These are phyloP conservation scores for Pteronotus mesoamericanus DNA, from an alignment of 2,797 vertebrate species.

Conservation along the genomic window DNA sequence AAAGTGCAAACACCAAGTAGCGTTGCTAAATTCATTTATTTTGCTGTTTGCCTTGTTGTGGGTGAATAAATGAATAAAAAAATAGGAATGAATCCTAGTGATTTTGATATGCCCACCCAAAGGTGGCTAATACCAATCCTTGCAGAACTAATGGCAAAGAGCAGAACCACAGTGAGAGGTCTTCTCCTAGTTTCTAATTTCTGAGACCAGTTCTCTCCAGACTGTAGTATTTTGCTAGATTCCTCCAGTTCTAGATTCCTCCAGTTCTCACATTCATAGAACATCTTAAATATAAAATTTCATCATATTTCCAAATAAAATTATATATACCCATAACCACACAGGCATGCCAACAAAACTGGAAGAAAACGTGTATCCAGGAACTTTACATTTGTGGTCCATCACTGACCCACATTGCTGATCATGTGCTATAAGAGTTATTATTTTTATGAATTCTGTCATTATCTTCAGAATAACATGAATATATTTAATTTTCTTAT, in stretches of 20 bases:
- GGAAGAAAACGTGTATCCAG: background rate
- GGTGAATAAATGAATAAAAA: background rate
- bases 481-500: background rate
- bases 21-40: background rate
- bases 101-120: background rate
- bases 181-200: background rate
- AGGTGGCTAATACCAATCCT: background rate
- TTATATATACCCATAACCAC: background rate
- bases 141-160: background rate
- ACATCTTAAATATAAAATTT: background rate
- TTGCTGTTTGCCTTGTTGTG: background rate
- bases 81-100: background rate
- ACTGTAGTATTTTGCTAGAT: background rate
- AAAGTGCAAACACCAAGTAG: background rate
- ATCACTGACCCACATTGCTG: background rate
- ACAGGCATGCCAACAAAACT: background rate
- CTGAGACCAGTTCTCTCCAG: background rate
- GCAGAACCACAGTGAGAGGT: background rate
- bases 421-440: background rate
- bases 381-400: background rate
- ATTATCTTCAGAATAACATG: background rate
- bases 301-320: slow-evolving; percentile 12
- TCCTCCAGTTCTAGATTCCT: background rate
- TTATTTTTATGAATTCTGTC: background rate
- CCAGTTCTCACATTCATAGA: background rate